These are phyloP conservation scores for Caenorhabditis japonica DNA, from an alignment of 2,888 invertebrate species.

Conservation along the genomic window DNA sequence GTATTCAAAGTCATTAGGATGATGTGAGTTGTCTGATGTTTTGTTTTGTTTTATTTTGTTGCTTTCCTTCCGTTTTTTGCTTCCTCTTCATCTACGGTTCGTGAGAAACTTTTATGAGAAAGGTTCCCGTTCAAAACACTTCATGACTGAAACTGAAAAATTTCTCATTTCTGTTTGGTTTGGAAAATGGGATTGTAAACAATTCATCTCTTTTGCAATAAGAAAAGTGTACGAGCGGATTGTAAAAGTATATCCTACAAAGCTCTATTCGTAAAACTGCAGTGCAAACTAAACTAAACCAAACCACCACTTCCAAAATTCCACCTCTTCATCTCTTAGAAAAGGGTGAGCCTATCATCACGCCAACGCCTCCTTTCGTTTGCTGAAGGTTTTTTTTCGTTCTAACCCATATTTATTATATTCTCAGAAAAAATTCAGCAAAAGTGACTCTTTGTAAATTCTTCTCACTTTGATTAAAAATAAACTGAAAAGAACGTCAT, in stretches of 20 bases:
- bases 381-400: neutral
- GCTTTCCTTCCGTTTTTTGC: constrained; percentile 1
- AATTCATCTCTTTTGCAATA: too few relatives aligned
- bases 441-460: too few relatives aligned
- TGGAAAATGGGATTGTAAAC: too few relatives aligned
- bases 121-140: constrained; percentile 19
- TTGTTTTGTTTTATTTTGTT: constrained; percentile 12
- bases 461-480: too few relatives aligned
- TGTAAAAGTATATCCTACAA: too few relatives aligned
- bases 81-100: constrained; percentile 18
- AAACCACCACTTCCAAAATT: too few relatives aligned
- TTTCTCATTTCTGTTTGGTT: too few relatives aligned
- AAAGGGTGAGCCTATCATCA: neutral
- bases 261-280: too few relatives aligned
- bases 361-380: constrained; percentile 20
- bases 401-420: constrained; percentile 24
- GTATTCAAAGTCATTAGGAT: constrained; percentile 44
- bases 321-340: too few relatives aligned
- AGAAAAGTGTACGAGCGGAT: constrained; percentile 14
- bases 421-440: too few relatives aligned
- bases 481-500: too few relatives aligned
- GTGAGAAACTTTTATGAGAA: constrained; percentile 27
- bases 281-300: too few relatives aligned
- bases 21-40: constrained; percentile 42
- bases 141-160: neutral